Conservation (phyloP, 2,888 invertebrate genomes). For the Dolichopus griseipennis region DNA sequence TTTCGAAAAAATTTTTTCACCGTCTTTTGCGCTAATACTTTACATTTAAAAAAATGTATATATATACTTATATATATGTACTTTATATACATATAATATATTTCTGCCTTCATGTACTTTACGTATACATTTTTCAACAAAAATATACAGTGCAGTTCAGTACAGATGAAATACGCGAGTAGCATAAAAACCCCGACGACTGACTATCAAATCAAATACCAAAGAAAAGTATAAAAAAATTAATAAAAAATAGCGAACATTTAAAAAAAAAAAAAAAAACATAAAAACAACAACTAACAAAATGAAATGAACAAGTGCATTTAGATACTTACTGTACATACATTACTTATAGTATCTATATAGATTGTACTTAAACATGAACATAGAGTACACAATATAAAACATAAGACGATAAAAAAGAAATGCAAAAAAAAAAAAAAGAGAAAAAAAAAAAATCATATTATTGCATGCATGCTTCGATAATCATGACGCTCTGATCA, state of each 20-base stretch:
- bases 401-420: neutral
- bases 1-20: too few species aligned
- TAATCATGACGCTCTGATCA: constrained; percentile 8
- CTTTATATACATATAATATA: too few species aligned
- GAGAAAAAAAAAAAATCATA: neutral
- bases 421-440: too few species aligned
- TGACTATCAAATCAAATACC: constrained; percentile 1
- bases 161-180: constrained; percentile 2
- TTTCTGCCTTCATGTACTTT: too few species aligned
- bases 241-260: neutral
- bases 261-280: too few species aligned
- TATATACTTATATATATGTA: too few species aligned
- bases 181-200: neutral
- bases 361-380: neutral
- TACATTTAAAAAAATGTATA: too few species aligned
- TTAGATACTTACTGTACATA: neutral
- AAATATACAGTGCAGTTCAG: neutral
- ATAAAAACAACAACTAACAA: neutral
- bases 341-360: neutral
- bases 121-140: too few species aligned
- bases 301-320: neutral
- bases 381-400: neutral
- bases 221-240: neutral
- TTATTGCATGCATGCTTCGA: constrained; percentile 7
- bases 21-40: neutral